Conservation (phyloP, 2,888 invertebrate species). For the Tenthredo scrophulariae region DNA sequence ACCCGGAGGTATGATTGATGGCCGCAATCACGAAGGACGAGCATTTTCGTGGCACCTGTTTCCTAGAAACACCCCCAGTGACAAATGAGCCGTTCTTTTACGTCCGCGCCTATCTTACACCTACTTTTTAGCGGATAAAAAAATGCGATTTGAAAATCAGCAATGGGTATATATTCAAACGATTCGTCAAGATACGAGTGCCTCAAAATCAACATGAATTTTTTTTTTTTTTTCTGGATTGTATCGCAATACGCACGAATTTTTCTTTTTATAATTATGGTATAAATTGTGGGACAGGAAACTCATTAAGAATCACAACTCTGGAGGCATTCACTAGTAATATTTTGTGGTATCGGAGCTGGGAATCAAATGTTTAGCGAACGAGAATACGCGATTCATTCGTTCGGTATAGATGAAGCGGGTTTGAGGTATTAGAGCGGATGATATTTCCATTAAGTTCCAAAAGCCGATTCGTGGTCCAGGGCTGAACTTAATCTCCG, state of each 20-base stretch:
- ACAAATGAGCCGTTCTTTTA: conserved; percentile 29
- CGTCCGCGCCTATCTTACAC: background rate
- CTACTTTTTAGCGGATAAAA: background rate
- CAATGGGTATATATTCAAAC: too few species aligned
- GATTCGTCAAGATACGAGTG: background rate
- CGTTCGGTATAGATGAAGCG: conserved; percentile 25
- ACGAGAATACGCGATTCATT: background rate
- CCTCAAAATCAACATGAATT: too few species aligned
- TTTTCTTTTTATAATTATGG: background rate
- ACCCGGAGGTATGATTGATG: conserved; percentile 26
- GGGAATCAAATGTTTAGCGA: background rate
- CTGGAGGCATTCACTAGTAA: background rate
- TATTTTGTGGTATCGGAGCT: background rate
- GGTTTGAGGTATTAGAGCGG: conserved; percentile 51
- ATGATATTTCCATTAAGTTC: conserved; percentile 54
- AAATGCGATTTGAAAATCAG: background rate
- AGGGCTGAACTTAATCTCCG: conserved; percentile 51
- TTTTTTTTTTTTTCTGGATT: too few species aligned
- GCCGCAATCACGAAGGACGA: conserved; percentile 49
- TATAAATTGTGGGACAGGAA: background rate
- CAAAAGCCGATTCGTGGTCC: conserved; percentile 52
- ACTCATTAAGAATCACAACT: background rate
- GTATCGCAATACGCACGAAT: too few species aligned
- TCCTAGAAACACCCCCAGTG: conserved; percentile 22
- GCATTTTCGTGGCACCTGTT: conserved; percentile 47